Conservation (phyloP, 1,140 invertebrate genomes). For the Palaemon carinicauda region DNA sequence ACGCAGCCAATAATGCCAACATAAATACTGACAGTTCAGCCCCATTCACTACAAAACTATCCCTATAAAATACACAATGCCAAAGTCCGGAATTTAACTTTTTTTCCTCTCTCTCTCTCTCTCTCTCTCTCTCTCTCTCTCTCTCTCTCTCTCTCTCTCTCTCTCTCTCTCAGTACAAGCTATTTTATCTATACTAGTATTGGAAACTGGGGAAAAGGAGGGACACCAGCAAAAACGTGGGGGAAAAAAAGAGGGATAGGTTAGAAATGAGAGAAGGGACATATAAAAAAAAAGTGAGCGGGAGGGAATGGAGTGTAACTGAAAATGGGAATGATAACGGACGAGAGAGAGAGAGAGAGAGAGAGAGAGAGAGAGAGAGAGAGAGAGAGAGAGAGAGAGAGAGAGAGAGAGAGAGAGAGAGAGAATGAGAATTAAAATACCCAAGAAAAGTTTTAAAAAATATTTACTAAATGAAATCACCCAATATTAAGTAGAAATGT, state of each 20-base stretch:
- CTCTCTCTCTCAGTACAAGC: too few relatives aligned
- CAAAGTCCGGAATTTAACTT: slow-evolving; percentile 25
- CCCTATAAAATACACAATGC: slow-evolving; percentile 26
- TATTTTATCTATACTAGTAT: background rate
- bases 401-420: background rate
- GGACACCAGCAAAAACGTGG: background rate
- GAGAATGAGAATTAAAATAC: too few relatives aligned
- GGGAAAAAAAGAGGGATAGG: background rate
- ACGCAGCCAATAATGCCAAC: background rate
- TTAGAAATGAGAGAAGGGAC: background rate
- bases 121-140: background rate
- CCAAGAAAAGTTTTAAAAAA: too few relatives aligned
- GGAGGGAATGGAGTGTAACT: background rate
- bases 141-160: too few relatives aligned
- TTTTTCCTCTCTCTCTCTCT: slow-evolving; percentile 11
- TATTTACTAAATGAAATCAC: too few relatives aligned
- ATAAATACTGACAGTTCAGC: slow-evolving; percentile 5
- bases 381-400: background rate
- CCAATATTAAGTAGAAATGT: too few relatives aligned
- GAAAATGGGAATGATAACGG: background rate
- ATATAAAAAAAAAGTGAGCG: background rate
- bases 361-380: background rate
- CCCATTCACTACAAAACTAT: slow-evolving; percentile 37
- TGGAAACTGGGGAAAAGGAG: too few relatives aligned
- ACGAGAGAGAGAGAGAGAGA: background rate